These are phyloP conservation scores for Pagrus major DNA, from an alignment of 2,113 vertebrate species.

Conservation along the genomic window DNA sequence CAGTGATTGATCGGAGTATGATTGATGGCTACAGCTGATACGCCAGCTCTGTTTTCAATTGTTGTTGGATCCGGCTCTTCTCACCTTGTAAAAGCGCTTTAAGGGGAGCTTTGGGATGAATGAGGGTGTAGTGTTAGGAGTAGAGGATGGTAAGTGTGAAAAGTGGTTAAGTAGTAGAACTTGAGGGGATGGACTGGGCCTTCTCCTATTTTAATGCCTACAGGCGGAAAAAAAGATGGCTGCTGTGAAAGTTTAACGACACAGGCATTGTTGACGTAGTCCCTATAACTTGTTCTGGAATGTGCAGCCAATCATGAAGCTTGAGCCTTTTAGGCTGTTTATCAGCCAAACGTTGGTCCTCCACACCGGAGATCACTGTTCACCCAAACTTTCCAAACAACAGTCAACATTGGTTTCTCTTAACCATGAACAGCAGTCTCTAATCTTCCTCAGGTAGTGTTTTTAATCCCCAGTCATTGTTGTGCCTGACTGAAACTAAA, in stretches of 20 bases:
- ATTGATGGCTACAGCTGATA: constrained; percentile 85
- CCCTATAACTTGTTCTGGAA: background rate
- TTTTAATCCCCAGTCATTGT: background rate
- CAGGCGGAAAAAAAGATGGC: background rate
- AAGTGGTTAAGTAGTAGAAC: constrained; percentile 39
- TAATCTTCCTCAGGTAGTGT: background rate
- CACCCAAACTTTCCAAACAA: background rate
- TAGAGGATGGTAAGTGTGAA: constrained; percentile 52
- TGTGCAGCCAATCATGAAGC: background rate
- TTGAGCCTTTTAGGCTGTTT: background rate
- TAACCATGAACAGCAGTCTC: background rate
- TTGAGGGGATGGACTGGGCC: background rate
- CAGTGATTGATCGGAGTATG: constrained; percentile 83
- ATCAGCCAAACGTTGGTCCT: background rate
- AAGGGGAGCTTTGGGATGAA: constrained; percentile 67
- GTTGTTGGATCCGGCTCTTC: constrained; percentile 79
- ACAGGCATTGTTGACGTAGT: background rate
- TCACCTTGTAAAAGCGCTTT: constrained; percentile 86
- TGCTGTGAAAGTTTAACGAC: background rate
- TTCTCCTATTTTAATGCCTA: background rate
- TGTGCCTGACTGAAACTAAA: background rate
- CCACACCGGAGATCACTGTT: background rate
- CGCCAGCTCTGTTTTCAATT: constrained; percentile 82
- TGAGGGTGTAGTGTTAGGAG: constrained; percentile 39
- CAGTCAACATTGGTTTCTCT: background rate